Evolutionary conservation across 2,888 invertebrate genomes (phyloP), one percentile per base, ranked within the genome.

Genomic region (Scaptomyza tumidula): DNA sequence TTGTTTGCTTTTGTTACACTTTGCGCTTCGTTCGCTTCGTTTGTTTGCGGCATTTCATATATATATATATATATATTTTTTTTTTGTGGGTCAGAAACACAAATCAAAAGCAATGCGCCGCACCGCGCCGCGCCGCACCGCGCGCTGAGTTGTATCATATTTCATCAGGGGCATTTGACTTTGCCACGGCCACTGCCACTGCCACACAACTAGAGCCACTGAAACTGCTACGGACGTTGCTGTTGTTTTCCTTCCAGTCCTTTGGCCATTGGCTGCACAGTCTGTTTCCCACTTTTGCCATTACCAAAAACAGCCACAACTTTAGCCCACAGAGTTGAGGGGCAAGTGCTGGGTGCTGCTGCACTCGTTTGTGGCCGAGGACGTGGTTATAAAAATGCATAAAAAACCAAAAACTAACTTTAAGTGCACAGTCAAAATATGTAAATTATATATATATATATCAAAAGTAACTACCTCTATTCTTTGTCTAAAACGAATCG

Each of bases 71-170:
- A 6, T n/a, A n/a, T n/a, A n/a, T n/a, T 31, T 31, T 86, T 87
- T 72, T 84, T 84, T 87, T 87, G 79, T 72, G 65, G 88, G 82
- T 82, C 88, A 87, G 68, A 78, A 71, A 85, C 82, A 87, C 82
- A 82, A 82, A 82, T 82, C 82, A 82, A 81, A 87, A 85, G 88
- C 75, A 85, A 78, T 75, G 85, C 85, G 74, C 67, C 55, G 35
- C 52, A 62, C 62, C 55, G 35, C 52, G 64, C 62, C 58, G 35
- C 52, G 64, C 62, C 24, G 85, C 85, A 71, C 63, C 58, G 35
- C 52, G 62, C 60, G 49, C 66, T 52, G 70, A 86, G 57, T 81
- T 85, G 71, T 87, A 82, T 82, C 88, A 87, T 82, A 87, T 87
- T 85, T 82, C 82, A 87, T 50, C 76, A 76, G 73, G 86, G 79